These are phyloP conservation scores for Scrobipalpa atriplicella DNA, from an alignment of 2,888 invertebrate genomes.

Conservation along the genomic window DNA sequence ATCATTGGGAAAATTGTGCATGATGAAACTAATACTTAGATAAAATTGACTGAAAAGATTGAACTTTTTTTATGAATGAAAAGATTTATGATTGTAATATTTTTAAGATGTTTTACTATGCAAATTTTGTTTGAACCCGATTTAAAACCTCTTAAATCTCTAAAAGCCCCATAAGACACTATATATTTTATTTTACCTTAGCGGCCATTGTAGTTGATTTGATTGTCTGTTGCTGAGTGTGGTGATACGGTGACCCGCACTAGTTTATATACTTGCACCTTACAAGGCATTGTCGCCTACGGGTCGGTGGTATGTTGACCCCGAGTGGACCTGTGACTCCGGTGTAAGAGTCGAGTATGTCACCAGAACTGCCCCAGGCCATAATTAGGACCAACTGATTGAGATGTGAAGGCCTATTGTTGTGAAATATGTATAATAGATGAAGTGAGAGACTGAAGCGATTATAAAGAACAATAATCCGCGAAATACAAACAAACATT, in stretches of 20 bases:
- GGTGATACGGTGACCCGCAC: constrained; percentile 37
- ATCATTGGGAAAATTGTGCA: too few relatives aligned
- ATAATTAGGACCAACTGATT: constrained; percentile 49
- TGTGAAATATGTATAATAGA: background rate
- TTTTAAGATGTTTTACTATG: too few relatives aligned
- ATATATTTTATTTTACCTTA: constrained; percentile 31
- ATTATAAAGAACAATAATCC: too few relatives aligned
- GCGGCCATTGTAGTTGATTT: constrained; percentile 35
- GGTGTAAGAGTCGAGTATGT: background rate
- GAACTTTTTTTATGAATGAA: too few relatives aligned
- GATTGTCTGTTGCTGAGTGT: constrained; percentile 32
- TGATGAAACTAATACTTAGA: too few relatives aligned
- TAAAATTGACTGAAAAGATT: too few relatives aligned
- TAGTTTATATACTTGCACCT: constrained; percentile 25
- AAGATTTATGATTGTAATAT: too few relatives aligned
- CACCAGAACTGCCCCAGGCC: constrained; percentile 35
- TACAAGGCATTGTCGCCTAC: constrained; percentile 40
- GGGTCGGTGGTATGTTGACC: constrained; percentile 30
- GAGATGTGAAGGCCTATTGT: constrained; percentile 53
- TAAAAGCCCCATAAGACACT: background rate
- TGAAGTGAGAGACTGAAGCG: background rate
- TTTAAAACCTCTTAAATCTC: too few relatives aligned
- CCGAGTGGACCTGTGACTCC: constrained; percentile 40
- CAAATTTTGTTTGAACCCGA: too few relatives aligned
- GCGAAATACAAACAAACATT: too few relatives aligned